These are phyloP conservation scores for Cavia aperea DNA, from an alignment of 2,113 vertebrate species.

Conservation along the genomic window DNA sequence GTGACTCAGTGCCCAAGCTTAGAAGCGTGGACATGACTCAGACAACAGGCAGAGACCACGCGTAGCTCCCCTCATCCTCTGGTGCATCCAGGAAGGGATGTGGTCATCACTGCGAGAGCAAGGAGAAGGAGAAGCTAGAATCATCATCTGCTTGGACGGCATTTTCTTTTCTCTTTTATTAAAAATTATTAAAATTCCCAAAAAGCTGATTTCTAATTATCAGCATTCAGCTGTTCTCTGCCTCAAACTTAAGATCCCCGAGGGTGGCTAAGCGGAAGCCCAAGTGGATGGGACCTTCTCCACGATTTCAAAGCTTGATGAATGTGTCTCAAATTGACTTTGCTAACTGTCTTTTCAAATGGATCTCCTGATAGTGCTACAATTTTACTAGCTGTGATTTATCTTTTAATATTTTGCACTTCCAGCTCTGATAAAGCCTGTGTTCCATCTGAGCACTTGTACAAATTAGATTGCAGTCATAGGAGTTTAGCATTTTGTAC, in stretches of 20 bases:
- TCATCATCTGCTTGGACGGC: background rate
- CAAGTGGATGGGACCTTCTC: background rate
- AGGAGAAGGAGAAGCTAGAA: background rate
- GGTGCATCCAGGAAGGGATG: background rate
- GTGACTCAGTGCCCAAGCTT: background rate
- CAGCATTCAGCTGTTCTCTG: conserved; percentile 15
- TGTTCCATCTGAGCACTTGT: conserved; percentile 50
- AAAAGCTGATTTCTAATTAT: conserved; percentile 4
- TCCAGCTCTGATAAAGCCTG: conserved; percentile 54
- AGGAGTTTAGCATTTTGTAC: conserved; percentile 34
- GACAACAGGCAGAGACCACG: background rate
- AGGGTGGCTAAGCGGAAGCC: background rate
- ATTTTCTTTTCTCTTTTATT: conserved; percentile 36
- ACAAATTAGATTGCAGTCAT: conserved; percentile 40
- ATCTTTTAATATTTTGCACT: conserved; percentile 63
- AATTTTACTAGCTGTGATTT: conserved; percentile 58
- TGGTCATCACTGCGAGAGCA: too few species aligned
- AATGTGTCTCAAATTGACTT: conserved; percentile 31
- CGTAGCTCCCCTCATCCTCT: background rate
- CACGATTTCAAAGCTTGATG: conserved; percentile 17
- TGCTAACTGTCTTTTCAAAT: conserved; percentile 51
- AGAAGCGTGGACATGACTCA: background rate
- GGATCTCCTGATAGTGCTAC: conserved; percentile 49
- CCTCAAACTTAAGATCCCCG: conserved; percentile 17
- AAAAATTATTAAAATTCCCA: conserved; percentile 40